Base-by-base conservation (phyloP, 2,113 vertebrate genomes). In the Alces alces region DNA sequence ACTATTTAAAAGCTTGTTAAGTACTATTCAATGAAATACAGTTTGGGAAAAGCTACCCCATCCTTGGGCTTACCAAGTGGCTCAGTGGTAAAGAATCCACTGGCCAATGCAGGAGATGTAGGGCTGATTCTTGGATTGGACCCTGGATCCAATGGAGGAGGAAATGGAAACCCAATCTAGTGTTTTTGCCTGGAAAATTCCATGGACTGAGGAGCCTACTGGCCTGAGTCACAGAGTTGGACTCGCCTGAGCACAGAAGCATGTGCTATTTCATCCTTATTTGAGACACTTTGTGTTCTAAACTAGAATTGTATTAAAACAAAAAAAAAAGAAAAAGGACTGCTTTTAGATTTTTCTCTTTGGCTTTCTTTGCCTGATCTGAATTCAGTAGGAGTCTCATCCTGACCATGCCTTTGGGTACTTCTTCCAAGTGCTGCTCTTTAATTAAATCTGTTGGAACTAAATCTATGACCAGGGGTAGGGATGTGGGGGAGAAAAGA, bases 231-330 rank as follows among this genome's bases (percentile, higher is more conserved):
- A 1, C n/a, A 23, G 19, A 70, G n/a, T 70, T 5, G 0, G 10
- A 70, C 5, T 70, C 10, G 5, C 39, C 66, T 70, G 66, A 70
- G 66, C n/a, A 3, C n/a, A 73, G n/a, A 39, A 36, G 36, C 66
- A 39, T 39, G 12, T 39, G n/a, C 66, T 73, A 55, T 73, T 73
- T 36, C 95, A 16, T 28, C 27, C 8, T 80, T 61, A 36, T 13
- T 16, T 84, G 25, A 60, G 36, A 78, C 19, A 45, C 14, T 57
- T 50, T 86, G 27, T 82, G 47, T 73, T 90, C 54, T n/a, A 78
- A 80, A 61, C 45, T 89, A 86, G 36, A 60, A 87, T 2, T 70
- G 27, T 73, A 78, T 57, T 96, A 61, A 95, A 96, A 52, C n/a
- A 10, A 91, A 45, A 43, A 60, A 60, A 70, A 27, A 30, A 30